phyloP scores from a whole-genome alignment of 2,888 invertebrate genomes.

The Ligdia adustata region DNA sequence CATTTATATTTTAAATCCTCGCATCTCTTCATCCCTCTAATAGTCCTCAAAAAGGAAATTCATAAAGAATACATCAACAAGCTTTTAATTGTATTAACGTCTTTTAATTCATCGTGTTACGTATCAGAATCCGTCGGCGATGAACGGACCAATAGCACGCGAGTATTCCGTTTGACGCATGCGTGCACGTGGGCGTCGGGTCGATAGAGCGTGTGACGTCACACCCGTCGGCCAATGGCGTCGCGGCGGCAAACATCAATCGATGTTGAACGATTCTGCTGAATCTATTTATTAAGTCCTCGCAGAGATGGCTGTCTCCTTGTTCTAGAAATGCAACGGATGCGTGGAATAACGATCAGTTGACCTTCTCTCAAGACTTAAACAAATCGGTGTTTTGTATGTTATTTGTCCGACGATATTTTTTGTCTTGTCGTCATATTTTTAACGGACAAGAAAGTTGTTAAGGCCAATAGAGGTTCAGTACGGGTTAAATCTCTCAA shows the following conservation, averaged over 20 bases:
- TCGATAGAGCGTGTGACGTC: conserved; percentile 77
- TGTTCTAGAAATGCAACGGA: conserved; percentile 30
- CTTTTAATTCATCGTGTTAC: conserved; percentile 51
- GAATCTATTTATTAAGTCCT: conserved; percentile 28
- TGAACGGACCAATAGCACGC: conserved; percentile 58
- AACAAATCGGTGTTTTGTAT: no score
- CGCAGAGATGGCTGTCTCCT: conserved; percentile 18
- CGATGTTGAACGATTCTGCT: conserved; percentile 67
- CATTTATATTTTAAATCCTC: conserved; percentile 27
- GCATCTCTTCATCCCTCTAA: no score
- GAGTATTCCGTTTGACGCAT: conserved; percentile 58
- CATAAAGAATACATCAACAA: conserved; percentile 24
- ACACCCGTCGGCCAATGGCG: conserved; percentile 72
- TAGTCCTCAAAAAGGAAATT: conserved; percentile 28
- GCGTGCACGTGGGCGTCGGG: conserved; percentile 74
- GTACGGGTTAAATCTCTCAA: no score
- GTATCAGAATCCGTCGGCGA: conserved; percentile 51
- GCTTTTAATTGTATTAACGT: conserved; percentile 37
- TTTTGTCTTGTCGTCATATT: no score
- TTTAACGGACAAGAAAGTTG: no score
- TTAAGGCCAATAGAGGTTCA: no score
- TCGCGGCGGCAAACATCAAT: conserved; percentile 69
- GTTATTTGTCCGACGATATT: no score
- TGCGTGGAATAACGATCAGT: neutral
- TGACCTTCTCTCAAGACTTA: no score